Conservation (phyloP, 2,113 vertebrate species). For the Proteles cristata region DNA sequence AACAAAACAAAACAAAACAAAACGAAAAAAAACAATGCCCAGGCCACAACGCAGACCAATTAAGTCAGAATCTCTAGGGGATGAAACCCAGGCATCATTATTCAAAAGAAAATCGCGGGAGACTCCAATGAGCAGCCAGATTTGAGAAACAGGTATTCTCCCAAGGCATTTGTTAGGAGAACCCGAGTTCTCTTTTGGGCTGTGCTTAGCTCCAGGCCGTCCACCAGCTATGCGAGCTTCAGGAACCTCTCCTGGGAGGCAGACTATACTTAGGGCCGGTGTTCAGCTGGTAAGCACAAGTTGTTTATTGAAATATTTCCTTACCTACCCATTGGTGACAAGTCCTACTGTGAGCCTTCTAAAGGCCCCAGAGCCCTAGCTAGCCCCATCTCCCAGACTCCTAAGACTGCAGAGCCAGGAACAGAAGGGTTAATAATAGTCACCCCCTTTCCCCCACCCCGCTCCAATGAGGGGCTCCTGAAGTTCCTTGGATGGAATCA, state of each 20-base stretch:
- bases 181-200: not conserved
- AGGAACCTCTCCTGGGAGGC: not conserved
- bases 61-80: not conserved
- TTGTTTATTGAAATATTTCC: not conserved
- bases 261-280: not conserved
- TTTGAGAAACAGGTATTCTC: not conserved
- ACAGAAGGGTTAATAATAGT: not conserved
- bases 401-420: not conserved
- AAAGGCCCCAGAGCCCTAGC: not conserved
- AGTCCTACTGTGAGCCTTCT: not conserved
- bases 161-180: not conserved
- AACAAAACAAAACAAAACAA: not conserved
- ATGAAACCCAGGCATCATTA: not conserved
- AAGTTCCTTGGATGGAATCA: not conserved
- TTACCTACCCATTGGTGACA: not conserved
- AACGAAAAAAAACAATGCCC: not conserved
- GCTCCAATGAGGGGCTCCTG: not conserved
- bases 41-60: not conserved
- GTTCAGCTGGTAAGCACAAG: not conserved
- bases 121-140: not conserved
- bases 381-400: not conserved
- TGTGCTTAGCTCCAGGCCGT: not conserved
- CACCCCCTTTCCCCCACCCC: fast-evolving
- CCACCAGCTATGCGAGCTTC: not conserved
- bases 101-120: not conserved